Evolutionary conservation across 92 coral and sea anemone genomes (phyloP).

Genomic region (Parazoanthus darwini): DNA sequence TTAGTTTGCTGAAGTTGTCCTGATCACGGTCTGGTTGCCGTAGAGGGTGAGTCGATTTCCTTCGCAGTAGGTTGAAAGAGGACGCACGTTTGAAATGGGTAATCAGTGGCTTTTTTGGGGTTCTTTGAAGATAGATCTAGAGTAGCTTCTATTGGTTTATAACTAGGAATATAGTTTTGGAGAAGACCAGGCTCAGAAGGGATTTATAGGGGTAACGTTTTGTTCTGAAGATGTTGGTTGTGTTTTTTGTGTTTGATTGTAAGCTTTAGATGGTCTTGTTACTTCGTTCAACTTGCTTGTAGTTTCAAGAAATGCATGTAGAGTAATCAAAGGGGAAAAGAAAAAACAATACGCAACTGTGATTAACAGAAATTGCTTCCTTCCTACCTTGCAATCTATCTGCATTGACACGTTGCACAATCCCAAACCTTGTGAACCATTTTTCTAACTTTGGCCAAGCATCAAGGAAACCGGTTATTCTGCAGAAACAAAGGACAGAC

Average conservation of each 20-base stretch:
- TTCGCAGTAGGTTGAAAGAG: too few species aligned
- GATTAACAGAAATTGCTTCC: not conserved
- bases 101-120: not conserved
- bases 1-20: not conserved
- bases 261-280: not conserved
- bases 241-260: not conserved
- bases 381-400: conserved; percentile 68
- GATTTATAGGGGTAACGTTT: not conserved
- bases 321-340: not conserved
- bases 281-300: not conserved
- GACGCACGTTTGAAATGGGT: too few species aligned
- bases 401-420: conserved; percentile 76
- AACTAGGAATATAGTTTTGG: not conserved
- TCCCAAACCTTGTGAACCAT: conserved; percentile 90
- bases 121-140: not conserved
- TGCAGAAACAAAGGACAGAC: conserved; percentile 13
- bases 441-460: conserved; percentile 97
- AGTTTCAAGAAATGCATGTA: too few species aligned
- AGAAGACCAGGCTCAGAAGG: not conserved
- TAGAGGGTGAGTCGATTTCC: too few species aligned
- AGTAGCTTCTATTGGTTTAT: not conserved
- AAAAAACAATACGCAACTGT: not conserved
- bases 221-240: not conserved
- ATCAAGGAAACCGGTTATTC: conserved; percentile 92
- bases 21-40: not conserved